Percentiles rank a stretch among this genome's conserved stretches.
Evolutionary conservation across 2,113 vertebrate genomes (phyloP).

Genomic region (Chunga burmeisteri): DNA sequence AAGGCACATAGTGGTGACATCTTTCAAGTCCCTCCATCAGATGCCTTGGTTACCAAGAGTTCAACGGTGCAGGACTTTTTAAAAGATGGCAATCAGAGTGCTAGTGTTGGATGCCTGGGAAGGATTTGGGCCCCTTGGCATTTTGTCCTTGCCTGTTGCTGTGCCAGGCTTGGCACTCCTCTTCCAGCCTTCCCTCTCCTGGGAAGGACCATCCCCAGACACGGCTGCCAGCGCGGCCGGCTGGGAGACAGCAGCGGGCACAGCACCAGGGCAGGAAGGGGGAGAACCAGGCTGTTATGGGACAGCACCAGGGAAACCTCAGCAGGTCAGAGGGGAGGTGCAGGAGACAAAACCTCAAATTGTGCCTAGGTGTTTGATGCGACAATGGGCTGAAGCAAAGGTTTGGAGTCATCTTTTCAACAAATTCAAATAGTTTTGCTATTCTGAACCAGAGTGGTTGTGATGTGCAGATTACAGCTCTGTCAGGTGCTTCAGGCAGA

Average conservation of each 20-base stretch:
- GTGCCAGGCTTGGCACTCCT: not conserved
- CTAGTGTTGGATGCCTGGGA: not conserved
- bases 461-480: not conserved
- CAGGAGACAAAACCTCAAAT: not conserved
- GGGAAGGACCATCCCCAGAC: not conserved
- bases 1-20: not conserved
- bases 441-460: not conserved
- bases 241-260: not conserved
- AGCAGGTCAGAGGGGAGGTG: not conserved
- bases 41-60: not conserved
- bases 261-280: not conserved
- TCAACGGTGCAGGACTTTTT: not conserved
- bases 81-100: fast-evolving
- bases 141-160: not conserved
- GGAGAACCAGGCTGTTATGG: not conserved
- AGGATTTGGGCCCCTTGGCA: not conserved
- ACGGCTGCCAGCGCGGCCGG: fast-evolving
- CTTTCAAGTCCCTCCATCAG: not conserved
- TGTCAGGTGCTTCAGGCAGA: not conserved
- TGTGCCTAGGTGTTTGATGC: not conserved
- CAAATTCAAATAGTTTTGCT: not conserved
- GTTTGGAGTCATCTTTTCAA: not conserved
- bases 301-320: not conserved
- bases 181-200: not conserved
- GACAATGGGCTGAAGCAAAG: not conserved